phyloP scores from a whole-genome alignment of 2,888 invertebrate species.

The Celastrina argiolus region DNA sequence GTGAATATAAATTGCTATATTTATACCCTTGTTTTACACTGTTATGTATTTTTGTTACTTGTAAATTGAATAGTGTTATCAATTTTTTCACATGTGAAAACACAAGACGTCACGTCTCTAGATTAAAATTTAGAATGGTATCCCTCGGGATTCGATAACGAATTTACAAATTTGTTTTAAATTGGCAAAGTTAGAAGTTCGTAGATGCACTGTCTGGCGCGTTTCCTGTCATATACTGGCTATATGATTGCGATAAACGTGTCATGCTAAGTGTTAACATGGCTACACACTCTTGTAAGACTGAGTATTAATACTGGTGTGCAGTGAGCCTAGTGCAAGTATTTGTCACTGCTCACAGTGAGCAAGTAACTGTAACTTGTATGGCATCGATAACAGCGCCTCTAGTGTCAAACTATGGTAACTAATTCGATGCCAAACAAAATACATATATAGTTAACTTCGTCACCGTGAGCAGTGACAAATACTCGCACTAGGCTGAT shows the following conservation, averaged over 20 bases:
- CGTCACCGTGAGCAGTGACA: too few species aligned
- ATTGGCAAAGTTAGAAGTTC: constrained; percentile 62
- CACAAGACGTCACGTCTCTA: constrained; percentile 34
- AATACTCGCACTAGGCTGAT: too few species aligned
- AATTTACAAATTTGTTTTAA: constrained; percentile 53
- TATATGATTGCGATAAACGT: constrained; percentile 60
- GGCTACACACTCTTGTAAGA: not conserved
- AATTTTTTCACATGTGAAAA: not conserved
- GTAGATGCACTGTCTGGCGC: constrained; percentile 49
- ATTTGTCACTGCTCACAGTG: too few species aligned
- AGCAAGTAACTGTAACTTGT: too few species aligned
- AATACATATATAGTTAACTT: too few species aligned
- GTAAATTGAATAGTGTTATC: constrained; percentile 1
- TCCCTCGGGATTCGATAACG: constrained; percentile 47
- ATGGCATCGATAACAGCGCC: too few species aligned
- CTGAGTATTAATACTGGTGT: too few species aligned
- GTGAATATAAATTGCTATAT: constrained; percentile 22
- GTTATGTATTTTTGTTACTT: constrained; percentile 17
- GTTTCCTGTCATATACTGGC: constrained; percentile 62
- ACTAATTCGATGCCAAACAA: too few species aligned
- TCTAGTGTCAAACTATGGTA: too few species aligned
- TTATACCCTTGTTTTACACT: not conserved
- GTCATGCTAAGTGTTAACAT: constrained; percentile 49
- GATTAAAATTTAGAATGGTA: constrained; percentile 27
- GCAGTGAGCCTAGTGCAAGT: too few species aligned